Evolutionary conservation across 2,888 invertebrate species (phyloP), one percentile per base, ranked within the genome.

Genomic region (Dascillus cervinus): DNA sequence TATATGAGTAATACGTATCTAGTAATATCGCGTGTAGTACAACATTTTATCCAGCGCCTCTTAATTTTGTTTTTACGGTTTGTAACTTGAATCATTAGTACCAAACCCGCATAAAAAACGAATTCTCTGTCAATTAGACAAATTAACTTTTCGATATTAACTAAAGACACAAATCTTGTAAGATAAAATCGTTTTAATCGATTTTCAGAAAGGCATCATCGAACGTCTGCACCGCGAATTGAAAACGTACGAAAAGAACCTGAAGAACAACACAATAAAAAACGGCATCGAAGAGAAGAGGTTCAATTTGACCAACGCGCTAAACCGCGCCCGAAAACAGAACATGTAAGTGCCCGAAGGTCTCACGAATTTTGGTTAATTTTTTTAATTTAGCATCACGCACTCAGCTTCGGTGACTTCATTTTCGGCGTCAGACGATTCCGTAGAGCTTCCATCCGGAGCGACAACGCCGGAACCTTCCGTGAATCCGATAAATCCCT

Each of bases 301-400:
- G 29, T 51, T 51, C 34, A 60, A 58, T 45, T 41, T 65, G 29
- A 50, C 55, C 4, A 58, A 52, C 37, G 59, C 62, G 14, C 44
- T 64, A 28, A 58, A 47, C 29, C 46, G 64, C 37, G 58, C 62
- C 20, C 50, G 64, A 22, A 66, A 65, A 40, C 65, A 65, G 44
- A 59, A 61, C 38, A 61, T 65, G 64, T 64, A 50, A 59, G 59
- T 50, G 22, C n/a, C n/a, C n/a, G n/a, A n/a, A n/a, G n/a, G n/a
- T n/a, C n/a, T n/a, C n/a, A n/a, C n/a, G n/a, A n/a, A n/a, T 29
- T 22, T 12, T 22, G 14, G 26, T 23, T 17, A 11, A 9, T 19
- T 29, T 29, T 31, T 21, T 11, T 20, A 12, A 32, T 34, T 11
- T 26, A 55, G 57, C 26, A 47, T 53, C 22, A 47, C 50, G 9